Conservation (phyloP, 2,888 invertebrate species). For the Listrodromus nycthemerus region DNA sequence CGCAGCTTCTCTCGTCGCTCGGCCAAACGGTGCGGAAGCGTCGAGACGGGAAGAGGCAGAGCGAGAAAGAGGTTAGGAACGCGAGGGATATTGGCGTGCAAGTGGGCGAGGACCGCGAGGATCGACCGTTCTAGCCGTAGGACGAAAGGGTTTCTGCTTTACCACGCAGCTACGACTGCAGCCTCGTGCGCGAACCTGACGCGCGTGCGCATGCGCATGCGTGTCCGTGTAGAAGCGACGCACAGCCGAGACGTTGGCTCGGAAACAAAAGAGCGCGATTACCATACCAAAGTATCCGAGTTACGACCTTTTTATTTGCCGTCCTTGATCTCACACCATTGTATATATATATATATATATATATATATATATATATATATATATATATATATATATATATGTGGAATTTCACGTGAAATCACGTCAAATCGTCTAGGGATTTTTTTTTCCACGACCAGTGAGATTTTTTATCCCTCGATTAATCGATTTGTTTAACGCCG, state of each 20-base stretch:
- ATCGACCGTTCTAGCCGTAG: constrained; percentile 47
- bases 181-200: constrained; percentile 15
- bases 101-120: constrained; percentile 50
- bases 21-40: constrained; percentile 27
- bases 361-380: too few relatives aligned
- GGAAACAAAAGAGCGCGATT: too few relatives aligned
- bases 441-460: too few relatives aligned
- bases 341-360: too few relatives aligned
- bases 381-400: too few relatives aligned
- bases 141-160: constrained; percentile 1
- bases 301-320: too few relatives aligned
- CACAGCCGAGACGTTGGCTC: constrained; percentile 13
- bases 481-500: too few relatives aligned
- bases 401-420: too few relatives aligned
- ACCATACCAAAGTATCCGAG: too few relatives aligned
- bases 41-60: constrained; percentile 19
- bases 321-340: too few relatives aligned
- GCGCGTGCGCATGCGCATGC: constrained; percentile 11
- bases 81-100: constrained; percentile 37
- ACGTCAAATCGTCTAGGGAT: too few relatives aligned
- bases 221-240: not conserved
- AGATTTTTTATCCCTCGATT: too few relatives aligned
- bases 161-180: constrained; percentile 23
- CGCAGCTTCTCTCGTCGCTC: constrained; percentile 9
- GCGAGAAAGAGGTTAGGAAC: not conserved